Evolutionary conservation across 2,888 invertebrate species (phyloP).

Genomic region (Allolobophora icterica): DNA sequence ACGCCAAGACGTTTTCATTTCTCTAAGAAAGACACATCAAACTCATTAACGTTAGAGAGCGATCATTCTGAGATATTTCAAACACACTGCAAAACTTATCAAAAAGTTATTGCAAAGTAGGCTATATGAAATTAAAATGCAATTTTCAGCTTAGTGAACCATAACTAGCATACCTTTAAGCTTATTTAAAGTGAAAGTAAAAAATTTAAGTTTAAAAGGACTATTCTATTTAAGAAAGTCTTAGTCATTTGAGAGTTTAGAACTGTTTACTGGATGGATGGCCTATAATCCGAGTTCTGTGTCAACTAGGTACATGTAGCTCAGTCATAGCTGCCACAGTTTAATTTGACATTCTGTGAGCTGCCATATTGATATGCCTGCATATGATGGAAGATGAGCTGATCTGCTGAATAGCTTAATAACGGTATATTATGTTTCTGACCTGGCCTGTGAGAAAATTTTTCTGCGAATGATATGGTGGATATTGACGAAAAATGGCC

Average conservation of each 20-base stretch:
- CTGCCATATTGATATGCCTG: background rate
- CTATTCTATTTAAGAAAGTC: background rate
- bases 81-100: background rate
- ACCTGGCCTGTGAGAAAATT: background rate
- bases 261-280: background rate
- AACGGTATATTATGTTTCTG: background rate
- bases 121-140: background rate
- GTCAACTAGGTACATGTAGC: background rate
- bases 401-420: background rate
- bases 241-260: background rate
- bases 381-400: background rate
- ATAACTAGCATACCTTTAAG: background rate
- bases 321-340: too few species aligned
- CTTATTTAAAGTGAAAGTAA: background rate
- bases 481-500: slow-evolving; percentile 6
- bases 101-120: background rate
- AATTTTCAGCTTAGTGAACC: background rate
- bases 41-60: background rate
- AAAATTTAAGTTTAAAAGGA: background rate
- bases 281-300: background rate
- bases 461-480: background rate
- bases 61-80: background rate
- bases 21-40: background rate
- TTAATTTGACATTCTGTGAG: background rate
- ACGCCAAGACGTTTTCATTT: background rate